Evolutionary conservation across 2,113 vertebrate species (phyloP), one percentile per base, ranked within the genome.

Genomic region (Rhagologus leucostigma): DNA sequence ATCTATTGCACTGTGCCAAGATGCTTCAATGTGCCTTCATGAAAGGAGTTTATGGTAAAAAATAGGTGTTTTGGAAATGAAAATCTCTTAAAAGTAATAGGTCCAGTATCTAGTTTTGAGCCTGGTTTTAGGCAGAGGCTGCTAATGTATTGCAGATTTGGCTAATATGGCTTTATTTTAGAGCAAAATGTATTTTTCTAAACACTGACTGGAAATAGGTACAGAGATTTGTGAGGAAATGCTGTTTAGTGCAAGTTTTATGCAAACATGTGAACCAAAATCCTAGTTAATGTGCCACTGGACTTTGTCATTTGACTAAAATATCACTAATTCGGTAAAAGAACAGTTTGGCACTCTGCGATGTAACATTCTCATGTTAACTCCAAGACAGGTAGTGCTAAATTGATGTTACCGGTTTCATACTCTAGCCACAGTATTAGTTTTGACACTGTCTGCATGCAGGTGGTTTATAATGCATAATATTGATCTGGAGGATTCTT

Each of bases 401-500:
- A 93, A 93, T 70, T 91, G 57, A 60, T 89, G 67, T 65, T 77
- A 92, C 44, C 32, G 80, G 50, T 60, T 96, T 89, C 65, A 33
- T 75, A 53, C 13, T 85, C 29, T 64, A 90, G 57, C n/a, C 64
- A 42, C 3, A 30, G 75, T 57, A 96, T 94, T 92, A 90, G 62
- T 47, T 97, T 96, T 80, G 81, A 79, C 57, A 90, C 73, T 82
- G 73, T 89, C 87, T 92, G 63, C 47, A 84, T 95, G 87, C 92
- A 91, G 76, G 76, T 89, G 65, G 79, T 93, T 94, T 95, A 91
- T 96, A 97, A 97, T 92, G 87, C 56, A 92, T 92, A 95, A 75
- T 96, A 97, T 97, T 96, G 97, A 98, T 98, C 95, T 95, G 68
- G 17, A 79, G 39, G 26, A 64, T 46, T 41, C 21, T 11, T 30